phyloP scores from a whole-genome alignment of 1,140 invertebrate species.

The Drosophila sp. region DNA sequence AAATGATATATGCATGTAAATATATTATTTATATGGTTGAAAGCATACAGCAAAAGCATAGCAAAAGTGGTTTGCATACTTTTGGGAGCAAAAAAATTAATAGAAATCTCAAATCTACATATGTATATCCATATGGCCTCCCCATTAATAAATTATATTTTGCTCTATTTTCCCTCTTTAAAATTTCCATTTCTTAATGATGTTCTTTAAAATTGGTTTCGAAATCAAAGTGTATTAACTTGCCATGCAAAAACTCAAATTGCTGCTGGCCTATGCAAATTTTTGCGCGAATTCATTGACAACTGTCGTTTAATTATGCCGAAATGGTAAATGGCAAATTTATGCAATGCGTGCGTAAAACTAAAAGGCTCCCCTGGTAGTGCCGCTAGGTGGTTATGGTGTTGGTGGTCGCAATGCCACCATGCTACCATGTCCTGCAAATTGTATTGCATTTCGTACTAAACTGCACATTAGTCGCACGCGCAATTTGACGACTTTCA shows the following conservation, averaged over 20 bases:
- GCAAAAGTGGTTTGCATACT: too few species aligned
- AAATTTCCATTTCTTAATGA: background rate
- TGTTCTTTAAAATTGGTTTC: background rate
- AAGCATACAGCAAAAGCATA: too few species aligned
- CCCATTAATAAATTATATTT: too few species aligned
- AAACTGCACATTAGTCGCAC: conserved; percentile 30
- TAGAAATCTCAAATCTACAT: too few species aligned
- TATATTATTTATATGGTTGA: too few species aligned
- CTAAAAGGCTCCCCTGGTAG: conserved; percentile 56
- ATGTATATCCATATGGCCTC: too few species aligned
- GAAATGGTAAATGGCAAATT: conserved; percentile 55
- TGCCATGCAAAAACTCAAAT: conserved; percentile 24
- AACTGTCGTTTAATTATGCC: conserved; percentile 71
- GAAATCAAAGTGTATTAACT: conserved; percentile 6
- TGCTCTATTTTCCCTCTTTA: too few species aligned
- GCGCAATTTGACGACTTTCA: conserved; percentile 66
- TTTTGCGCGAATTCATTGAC: conserved; percentile 59
- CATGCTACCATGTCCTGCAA: conserved; percentile 1
- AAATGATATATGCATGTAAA: too few species aligned
- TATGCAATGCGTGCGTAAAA: conserved; percentile 72
- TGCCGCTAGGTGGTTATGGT: background rate
- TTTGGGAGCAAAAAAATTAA: too few species aligned
- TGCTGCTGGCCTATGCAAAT: conserved; percentile 31
- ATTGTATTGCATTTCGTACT: conserved; percentile 14
- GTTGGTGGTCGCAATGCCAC: background rate